Base-by-base conservation (phyloP, 2,888 invertebrate genomes). In the Bombyx huttoni region DNA sequence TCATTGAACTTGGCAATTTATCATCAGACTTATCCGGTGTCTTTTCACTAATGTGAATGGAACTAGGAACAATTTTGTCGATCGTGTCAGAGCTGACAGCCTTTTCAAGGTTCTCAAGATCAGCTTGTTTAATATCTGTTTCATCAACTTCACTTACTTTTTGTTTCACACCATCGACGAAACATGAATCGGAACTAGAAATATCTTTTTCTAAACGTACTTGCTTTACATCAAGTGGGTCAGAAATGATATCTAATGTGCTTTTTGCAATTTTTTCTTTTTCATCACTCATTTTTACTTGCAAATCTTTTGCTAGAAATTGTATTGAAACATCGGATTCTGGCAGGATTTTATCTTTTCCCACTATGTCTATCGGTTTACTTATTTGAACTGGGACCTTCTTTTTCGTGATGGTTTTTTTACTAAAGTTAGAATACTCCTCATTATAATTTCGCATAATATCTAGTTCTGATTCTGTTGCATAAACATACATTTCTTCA, bases 141-240 rank as follows among this genome's bases (percentile, higher is more conserved):
- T 49, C 56, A 59, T 33, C 48, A 64, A 61, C 51, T 68, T 59
- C 49, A 61, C 59, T 57, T 60, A 45, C 62, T 65, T 51, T 63
- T 66, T 40, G 63, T 57, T 54, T 64, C 65, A 56, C 62, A 63
- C 70, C 70, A 72, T 73, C 71, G 65, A 67, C 63, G 48, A 13
- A 52, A 48, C n/a, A 33, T 47, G 46, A 6, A 50, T 50, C 52
- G 63, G 56, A 54, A 54, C 47, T 56, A 40, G 40, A 52, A 55
- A 64, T 64, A 70, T 74, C 67, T 62, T 70, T 78, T 74, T 82
- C 81, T 75, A 68, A 66, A 78, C 75, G 62, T 68, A 81, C 81
- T 82, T 82, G 81, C 78, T 64, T 78, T 58, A 63, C 56, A 78
- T 81, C 83, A 82, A 82, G 81, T 82, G 68, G 70, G 75, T 70